Conservation (phyloP, 2,888 invertebrate genomes). For the Metopia argyrocephala region DNA sequence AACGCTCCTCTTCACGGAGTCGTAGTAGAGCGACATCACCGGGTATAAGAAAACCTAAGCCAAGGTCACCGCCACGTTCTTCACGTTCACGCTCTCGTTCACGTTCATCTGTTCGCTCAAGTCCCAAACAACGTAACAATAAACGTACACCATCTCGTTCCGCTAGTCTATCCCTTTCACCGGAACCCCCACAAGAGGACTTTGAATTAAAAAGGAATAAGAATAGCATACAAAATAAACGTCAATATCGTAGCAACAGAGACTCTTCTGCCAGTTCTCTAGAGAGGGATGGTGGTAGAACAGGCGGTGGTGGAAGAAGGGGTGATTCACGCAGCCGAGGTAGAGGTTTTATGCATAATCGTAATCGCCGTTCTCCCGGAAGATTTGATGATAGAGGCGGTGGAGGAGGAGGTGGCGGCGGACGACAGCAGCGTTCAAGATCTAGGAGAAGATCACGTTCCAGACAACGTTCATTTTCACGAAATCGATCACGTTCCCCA, state of each 20-base stretch:
- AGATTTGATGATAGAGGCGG: conserved; percentile 68
- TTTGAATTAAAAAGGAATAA: conserved; percentile 88
- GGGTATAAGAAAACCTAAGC: conserved; percentile 54
- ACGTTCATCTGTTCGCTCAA: conserved; percentile 71
- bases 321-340: conserved; percentile 69
- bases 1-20: conserved; percentile 53
- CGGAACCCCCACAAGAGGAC: conserved; percentile 80
- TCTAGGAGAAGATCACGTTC: conserved; percentile 74
- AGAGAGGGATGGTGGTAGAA: conserved; percentile 72
- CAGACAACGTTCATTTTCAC: conserved; percentile 75
- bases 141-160: conserved; percentile 77
- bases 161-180: conserved; percentile 75
- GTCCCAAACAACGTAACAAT: conserved; percentile 75
- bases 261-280: conserved; percentile 84
- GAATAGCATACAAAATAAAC: conserved; percentile 90
- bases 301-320: conserved; percentile 69
- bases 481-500: conserved; percentile 76
- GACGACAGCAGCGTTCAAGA: conserved; percentile 74
- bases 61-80: conserved; percentile 59
- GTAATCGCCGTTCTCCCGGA: conserved; percentile 51
- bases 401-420: conserved; percentile 56
- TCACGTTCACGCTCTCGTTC: conserved; percentile 70
- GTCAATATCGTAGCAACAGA: conserved; percentile 92
- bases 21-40: conserved; percentile 64
- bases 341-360: conserved; percentile 66